Percentiles rank a stretch among this genome's conserved stretches.
Evolutionary conservation across 2,888 invertebrate species (phyloP).

Genomic region (Xanthorhoe designata): DNA sequence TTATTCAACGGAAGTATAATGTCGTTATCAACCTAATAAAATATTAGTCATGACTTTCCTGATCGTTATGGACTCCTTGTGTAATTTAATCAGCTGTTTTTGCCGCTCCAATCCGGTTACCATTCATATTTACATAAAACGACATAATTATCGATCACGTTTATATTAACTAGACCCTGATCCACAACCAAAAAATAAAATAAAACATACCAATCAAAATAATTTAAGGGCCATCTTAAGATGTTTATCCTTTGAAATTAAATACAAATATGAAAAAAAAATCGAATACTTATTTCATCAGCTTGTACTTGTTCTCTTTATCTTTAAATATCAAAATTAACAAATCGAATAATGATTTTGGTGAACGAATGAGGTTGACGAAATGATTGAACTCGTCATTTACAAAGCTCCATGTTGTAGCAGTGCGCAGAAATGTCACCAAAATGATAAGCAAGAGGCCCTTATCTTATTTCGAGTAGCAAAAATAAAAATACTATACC

Average conservation of each 20-base stretch:
- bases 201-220: background rate
- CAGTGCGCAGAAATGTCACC: background rate
- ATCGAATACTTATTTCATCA: background rate
- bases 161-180: slow-evolving; percentile 7
- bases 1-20: slow-evolving; percentile 10
- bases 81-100: slow-evolving; percentile 8
- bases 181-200: slow-evolving; percentile 12
- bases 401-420: background rate
- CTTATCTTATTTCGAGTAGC: slow-evolving; percentile 2
- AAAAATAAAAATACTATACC: slow-evolving; percentile 75
- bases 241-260: background rate
- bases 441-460: background rate
- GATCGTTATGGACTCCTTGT: slow-evolving; percentile 1
- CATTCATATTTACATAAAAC: slow-evolving; percentile 19
- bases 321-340: background rate
- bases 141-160: slow-evolving; percentile 9
- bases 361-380: background rate
- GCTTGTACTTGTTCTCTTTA: background rate
- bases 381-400: background rate
- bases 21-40: slow-evolving; percentile 11
- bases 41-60: slow-evolving; percentile 13
- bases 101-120: slow-evolving; percentile 11
- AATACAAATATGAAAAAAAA: background rate
- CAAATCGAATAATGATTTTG: background rate
- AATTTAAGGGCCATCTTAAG: background rate